These are phyloP conservation scores for Caenorhabditis sp. DNA, from an alignment of 2,888 invertebrate species.

Conservation along the genomic window DNA sequence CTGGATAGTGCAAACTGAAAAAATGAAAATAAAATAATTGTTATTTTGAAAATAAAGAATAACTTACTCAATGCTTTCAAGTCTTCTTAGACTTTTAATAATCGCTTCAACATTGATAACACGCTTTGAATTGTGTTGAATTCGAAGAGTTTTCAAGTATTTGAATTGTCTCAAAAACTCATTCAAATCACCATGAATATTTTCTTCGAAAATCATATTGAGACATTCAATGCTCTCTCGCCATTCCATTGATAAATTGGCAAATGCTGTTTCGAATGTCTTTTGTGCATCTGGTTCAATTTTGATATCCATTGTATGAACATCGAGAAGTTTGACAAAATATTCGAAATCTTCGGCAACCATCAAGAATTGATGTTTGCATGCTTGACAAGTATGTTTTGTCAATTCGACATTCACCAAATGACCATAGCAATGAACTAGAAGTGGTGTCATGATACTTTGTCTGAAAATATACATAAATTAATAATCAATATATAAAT, in stretches of 20 bases:
- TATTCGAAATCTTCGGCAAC: background rate
- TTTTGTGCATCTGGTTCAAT: background rate
- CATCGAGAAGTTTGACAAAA: background rate
- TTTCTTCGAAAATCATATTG: background rate
- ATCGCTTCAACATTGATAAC: background rate
- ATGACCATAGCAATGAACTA: background rate
- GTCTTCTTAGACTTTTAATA: background rate
- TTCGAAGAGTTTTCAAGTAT: background rate
- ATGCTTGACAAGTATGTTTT: background rate
- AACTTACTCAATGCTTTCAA: background rate
- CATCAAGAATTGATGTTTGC: background rate
- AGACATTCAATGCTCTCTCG: background rate
- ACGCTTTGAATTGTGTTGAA: background rate
- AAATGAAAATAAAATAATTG: no score
- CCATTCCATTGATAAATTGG: background rate
- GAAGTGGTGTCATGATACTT: background rate
- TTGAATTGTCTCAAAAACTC: background rate
- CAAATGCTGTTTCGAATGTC: background rate
- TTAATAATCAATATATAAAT: no score
- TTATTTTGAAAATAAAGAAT: background rate
- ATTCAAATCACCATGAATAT: background rate
- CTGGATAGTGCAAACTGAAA: background rate
- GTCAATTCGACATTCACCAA: background rate
- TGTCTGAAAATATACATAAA: background rate
- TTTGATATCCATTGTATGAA: background rate